Evolutionary conservation across 2,888 invertebrate species (phyloP).

Genomic region (Parnassius glacialis): DNA sequence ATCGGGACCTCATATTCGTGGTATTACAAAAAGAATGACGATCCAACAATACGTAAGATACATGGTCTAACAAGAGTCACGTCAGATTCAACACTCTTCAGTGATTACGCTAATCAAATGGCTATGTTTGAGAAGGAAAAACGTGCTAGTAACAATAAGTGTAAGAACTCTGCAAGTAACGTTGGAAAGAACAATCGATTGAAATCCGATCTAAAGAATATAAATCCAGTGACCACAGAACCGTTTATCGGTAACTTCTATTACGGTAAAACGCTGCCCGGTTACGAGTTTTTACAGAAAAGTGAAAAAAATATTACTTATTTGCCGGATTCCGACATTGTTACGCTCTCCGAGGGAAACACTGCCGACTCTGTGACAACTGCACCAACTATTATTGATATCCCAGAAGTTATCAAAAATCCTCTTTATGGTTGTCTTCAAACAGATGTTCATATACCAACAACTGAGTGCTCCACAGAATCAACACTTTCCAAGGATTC

Average conservation of each 20-base stretch:
- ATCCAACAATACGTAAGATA: constrained; percentile 55
- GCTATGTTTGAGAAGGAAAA: constrained; percentile 67
- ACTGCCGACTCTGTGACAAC: constrained; percentile 61
- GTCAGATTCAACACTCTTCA: constrained; percentile 77
- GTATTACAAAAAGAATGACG: constrained; percentile 74
- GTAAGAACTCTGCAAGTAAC: constrained; percentile 68
- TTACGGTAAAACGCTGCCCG: constrained; percentile 70
- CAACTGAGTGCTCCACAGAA: constrained; percentile 54
- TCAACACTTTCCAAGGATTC: constrained; percentile 61
- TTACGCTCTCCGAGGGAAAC: constrained; percentile 67
- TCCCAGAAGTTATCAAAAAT: constrained; percentile 66
- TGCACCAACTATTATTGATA: constrained; percentile 61
- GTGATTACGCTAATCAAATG: constrained; percentile 76
- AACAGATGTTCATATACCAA: constrained; percentile 51
- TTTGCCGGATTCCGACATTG: constrained; percentile 68
- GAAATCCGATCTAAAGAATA: constrained; percentile 58
- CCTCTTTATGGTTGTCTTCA: constrained; percentile 68
- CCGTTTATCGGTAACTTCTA: constrained; percentile 75
- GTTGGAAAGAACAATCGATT: constrained; percentile 61
- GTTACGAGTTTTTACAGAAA: constrained; percentile 60
- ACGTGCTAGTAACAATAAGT: constrained; percentile 51
- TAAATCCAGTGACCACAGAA: constrained; percentile 68
- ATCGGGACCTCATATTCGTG: constrained; percentile 76
- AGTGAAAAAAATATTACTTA: constrained; percentile 68
- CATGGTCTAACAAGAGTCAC: constrained; percentile 59